Base-by-base conservation (phyloP, 2,888 invertebrate genomes). In the Drosophila subquinaria region DNA sequence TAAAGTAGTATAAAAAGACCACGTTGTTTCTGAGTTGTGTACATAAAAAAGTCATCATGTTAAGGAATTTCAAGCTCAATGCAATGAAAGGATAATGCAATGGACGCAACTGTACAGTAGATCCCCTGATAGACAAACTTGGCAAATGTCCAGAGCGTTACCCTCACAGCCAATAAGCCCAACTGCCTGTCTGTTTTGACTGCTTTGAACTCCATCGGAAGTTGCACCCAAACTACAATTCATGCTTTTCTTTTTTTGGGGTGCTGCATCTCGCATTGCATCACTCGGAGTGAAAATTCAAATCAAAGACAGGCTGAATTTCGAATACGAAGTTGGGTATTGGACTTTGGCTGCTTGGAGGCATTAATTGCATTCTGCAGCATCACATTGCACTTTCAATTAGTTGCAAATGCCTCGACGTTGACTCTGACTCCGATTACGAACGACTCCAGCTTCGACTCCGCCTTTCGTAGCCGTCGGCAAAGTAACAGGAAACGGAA, bases 301-400 rank as follows among this genome's bases (percentile, higher is more conserved):
- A 83, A 82, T 82, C 84, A 82, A 81, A 82, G 84, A 81, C 72
- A 76, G 52, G 36, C 20, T 20, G 59, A 53, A 23, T 20, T 20
- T 20, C 17, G 45, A 6, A 53, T 20, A 13, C 30, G 36, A 6
- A 53, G 45, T 11, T 57, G 45, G 43, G 55, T 55, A 42, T 48
- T 67, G 51, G 57, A 42, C 42, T 59, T 48, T 51, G 38, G 51
- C 74, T 73, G 87, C 78, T 90, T 81, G 73, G 57, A 88, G 90
- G 88, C 92, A 91, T 91, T 91, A 92, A 91, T 92, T 92, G 91
- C 92, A 92, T 91, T 92, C 86, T 85, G 81, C 77, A 83, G 89
- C 88, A 83, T 89, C 91, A 87, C 83, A 90, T 92, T 91, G 91
- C 91, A 90, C 90, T 92, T 91, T 91, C 92, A 91, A 91, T 92